These are phyloP conservation scores for Cynodonichthys magdalenae DNA, from an alignment of 2,797 vertebrate genomes.

Conservation along the genomic window DNA sequence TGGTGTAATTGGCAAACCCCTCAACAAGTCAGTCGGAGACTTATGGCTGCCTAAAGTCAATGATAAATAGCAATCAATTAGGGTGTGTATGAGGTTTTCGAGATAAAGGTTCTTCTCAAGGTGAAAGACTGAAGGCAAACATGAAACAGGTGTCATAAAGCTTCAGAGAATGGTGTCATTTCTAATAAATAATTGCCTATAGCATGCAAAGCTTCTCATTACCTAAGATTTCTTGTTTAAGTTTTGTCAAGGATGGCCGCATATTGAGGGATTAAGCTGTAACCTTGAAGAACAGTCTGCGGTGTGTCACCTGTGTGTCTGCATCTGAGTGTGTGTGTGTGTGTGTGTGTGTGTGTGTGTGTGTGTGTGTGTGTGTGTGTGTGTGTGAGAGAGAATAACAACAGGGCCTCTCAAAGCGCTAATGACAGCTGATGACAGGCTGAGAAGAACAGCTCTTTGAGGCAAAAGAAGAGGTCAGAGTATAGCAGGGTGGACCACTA, in stretches of 20 bases:
- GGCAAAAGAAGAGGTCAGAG: conserved; percentile 52
- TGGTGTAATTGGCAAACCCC: conserved; percentile 73
- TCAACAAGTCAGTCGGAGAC: conserved; percentile 46
- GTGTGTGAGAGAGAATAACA: conserved; percentile 35
- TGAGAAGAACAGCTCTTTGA: conserved; percentile 56
- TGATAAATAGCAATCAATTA: conserved; percentile 66
- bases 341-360: no score
- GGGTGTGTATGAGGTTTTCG: conserved; percentile 52
- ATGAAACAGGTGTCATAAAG: conserved; percentile 25
- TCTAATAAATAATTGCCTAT: conserved; percentile 14
- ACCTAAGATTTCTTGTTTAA: conserved; percentile 19
- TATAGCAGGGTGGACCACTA: conserved; percentile 29
- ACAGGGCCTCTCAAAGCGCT: conserved; percentile 60
- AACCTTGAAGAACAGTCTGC: conserved; percentile 55
- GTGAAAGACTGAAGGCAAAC: conserved; percentile 41
- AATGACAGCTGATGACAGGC: conserved; percentile 75
- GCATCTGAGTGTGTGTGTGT: conserved; percentile 35
- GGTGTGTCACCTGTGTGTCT: conserved; percentile 40
- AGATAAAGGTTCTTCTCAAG: conserved; percentile 59
- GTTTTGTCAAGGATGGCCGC: conserved; percentile 36
- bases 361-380: no score
- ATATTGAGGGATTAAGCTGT: conserved; percentile 35
- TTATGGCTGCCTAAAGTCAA: conserved; percentile 53
- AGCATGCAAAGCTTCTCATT: conserved; percentile 13
- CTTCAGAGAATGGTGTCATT: conserved; percentile 14